phyloP scores from a whole-genome alignment of 2,113 vertebrate genomes.

The Scatophagus argus region DNA sequence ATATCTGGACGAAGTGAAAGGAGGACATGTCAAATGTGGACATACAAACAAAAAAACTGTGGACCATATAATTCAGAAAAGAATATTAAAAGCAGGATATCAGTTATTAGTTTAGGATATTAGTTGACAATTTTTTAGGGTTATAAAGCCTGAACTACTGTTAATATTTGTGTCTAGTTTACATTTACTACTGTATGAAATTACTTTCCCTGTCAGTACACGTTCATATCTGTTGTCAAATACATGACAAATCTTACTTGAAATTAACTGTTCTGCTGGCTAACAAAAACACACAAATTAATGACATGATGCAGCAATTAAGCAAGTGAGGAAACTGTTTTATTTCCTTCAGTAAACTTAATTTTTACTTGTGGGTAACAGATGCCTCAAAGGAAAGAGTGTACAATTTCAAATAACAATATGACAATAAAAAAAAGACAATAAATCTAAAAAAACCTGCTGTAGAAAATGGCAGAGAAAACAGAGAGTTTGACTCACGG shows the following conservation, averaged over 20 bases:
- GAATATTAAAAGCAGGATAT: background rate
- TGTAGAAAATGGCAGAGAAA: background rate
- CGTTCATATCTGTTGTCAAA: background rate
- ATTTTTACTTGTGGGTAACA: background rate
- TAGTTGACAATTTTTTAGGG: too few species aligned
- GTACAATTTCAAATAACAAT: too few species aligned
- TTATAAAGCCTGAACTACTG: too few species aligned
- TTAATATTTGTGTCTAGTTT: too few species aligned
- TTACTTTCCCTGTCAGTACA: background rate
- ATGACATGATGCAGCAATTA: background rate
- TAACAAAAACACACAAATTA: background rate
- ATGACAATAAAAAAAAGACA: background rate
- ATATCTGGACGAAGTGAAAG: slow-evolving; percentile 84
- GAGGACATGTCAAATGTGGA: slow-evolving; percentile 8
- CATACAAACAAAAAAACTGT: background rate
- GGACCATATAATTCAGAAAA: background rate
- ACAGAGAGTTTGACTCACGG: slow-evolving; percentile 67
- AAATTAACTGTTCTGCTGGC: background rate
- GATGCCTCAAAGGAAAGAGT: background rate
- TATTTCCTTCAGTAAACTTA: background rate
- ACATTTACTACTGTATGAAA: background rate
- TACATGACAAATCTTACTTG: background rate
- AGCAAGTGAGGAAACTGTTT: background rate
- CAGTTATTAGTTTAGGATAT: too few species aligned
- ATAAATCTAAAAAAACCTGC: background rate